Conservation (phyloP, 2,888 invertebrate genomes). For the Conops quadrifasciatus region DNA sequence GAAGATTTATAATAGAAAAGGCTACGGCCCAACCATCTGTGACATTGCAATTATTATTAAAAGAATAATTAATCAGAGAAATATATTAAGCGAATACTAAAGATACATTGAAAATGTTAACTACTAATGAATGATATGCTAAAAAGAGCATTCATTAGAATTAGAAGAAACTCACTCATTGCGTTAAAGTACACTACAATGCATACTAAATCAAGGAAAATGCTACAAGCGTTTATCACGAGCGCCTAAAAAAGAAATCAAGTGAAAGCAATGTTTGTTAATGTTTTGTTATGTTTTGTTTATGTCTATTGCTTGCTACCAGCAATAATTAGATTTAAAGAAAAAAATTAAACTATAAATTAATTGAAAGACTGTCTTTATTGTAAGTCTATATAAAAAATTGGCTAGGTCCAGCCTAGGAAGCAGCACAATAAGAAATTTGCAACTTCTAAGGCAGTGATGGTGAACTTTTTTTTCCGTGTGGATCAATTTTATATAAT, state of each 20-base stretch:
- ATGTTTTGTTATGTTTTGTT: background rate
- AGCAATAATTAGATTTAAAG: background rate
- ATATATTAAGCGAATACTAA: background rate
- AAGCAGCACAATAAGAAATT: too few relatives aligned
- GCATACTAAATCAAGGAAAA: conserved; percentile 63
- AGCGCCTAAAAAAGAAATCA: conserved; percentile 60
- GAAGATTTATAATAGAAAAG: conserved; percentile 62
- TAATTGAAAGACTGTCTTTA: too few relatives aligned
- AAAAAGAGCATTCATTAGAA: background rate
- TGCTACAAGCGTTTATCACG: conserved; percentile 62
- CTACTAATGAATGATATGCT: background rate
- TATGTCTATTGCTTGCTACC: background rate
- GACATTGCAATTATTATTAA: conserved; percentile 28
- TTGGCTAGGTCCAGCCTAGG: too few relatives aligned
- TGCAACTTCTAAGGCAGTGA: too few relatives aligned
- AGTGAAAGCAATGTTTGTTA: conserved; percentile 33
- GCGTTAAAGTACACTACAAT: conserved; percentile 57
- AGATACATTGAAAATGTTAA: background rate
- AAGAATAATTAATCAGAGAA: background rate
- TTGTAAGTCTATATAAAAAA: too few relatives aligned
- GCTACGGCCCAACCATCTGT: conserved; percentile 63
- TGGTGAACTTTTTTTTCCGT: too few relatives aligned
- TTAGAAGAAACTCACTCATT: conserved; percentile 60
- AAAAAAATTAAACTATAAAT: too few relatives aligned
- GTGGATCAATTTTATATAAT: too few relatives aligned